Base-by-base conservation (phyloP, 2,797 vertebrate species). In the Clarias platycephalus region DNA sequence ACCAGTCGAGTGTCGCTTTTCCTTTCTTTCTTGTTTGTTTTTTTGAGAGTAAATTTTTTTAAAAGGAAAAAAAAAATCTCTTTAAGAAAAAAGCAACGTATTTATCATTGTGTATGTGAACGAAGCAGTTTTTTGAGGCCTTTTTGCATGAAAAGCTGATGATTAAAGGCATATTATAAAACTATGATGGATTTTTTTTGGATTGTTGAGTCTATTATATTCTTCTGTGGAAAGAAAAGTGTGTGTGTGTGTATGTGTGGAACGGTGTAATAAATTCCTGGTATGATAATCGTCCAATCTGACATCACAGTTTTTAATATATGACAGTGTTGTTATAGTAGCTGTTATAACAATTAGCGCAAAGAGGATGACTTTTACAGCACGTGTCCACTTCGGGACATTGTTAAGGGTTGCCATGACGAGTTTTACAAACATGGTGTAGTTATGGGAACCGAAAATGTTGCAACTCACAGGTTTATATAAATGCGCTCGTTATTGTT, bases 111-210 rank as follows among this genome's bases (percentile, higher is more conserved):
- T 92, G 89, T 91, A 88, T 91, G 94, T 94, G 94, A 95, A 95
- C 94, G 94, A 93, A 93, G 92, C 92, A 89, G 91, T 94, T 94
- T 63, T 93, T 92, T 90, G 71, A 76, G 94, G 95, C 94, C 94
- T 94, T 94, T 95, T 94, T 96, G 95, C 95, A 96, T 95, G 95
- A 94, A 94, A 94, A 82, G 94, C 94, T 95, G 94, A 94, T 95
- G 93, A 94, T 94, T 94, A 93, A 93, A 92, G 93, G 93, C 92
- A 94, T 94, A 94, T 93, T 92, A 85, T 93, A 86, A 71, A 92
- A 92, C 92, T 92, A 90, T 93, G 93, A 94, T 91, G 88, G 90
- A 93, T 92, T 87, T 88, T 87, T 94, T 94, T 91, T 92, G 5
- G 5, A 26, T 63, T 93, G 93, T 95, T 94, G 91, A 94, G 91